phyloP scores from a whole-genome alignment of 2,113 vertebrate genomes.

The Hystrix cristata region DNA sequence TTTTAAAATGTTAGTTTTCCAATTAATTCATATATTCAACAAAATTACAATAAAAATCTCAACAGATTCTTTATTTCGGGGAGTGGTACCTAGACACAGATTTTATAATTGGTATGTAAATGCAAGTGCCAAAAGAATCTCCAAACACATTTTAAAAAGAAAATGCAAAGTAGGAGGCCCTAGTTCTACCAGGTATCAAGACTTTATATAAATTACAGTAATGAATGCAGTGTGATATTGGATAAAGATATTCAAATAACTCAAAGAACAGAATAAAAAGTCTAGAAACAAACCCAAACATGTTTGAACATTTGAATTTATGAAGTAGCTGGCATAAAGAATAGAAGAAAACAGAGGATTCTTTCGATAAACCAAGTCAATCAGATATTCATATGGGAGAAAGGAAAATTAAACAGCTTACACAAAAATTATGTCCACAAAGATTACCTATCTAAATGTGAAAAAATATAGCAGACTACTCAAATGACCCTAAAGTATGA shows the following conservation, averaged over 20 bases:
- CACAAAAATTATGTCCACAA: not conserved
- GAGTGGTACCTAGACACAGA: not conserved
- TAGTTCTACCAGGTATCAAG: not conserved
- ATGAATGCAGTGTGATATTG: not conserved
- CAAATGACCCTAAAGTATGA: not conserved
- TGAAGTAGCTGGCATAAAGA: not conserved
- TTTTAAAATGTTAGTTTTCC: not conserved
- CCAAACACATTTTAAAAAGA: not conserved
- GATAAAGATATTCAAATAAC: not conserved
- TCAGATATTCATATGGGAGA: not conserved
- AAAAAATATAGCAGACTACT: not conserved
- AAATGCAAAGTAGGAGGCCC: not conserved
- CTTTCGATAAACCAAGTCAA: not conserved
- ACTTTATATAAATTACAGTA: not conserved
- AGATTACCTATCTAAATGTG: not conserved
- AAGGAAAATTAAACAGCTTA: not conserved
- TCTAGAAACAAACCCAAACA: not conserved
- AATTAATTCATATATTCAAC: not conserved
- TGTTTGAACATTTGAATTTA: not conserved
- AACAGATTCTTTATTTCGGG: not conserved
- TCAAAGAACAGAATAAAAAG: not conserved
- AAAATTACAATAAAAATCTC: not conserved
- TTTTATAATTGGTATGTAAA: not conserved
- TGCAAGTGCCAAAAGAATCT: not conserved
- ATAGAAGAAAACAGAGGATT: not conserved